phyloP scores from a whole-genome alignment of 2,888 invertebrate species.

The Itoplectis maculator region DNA sequence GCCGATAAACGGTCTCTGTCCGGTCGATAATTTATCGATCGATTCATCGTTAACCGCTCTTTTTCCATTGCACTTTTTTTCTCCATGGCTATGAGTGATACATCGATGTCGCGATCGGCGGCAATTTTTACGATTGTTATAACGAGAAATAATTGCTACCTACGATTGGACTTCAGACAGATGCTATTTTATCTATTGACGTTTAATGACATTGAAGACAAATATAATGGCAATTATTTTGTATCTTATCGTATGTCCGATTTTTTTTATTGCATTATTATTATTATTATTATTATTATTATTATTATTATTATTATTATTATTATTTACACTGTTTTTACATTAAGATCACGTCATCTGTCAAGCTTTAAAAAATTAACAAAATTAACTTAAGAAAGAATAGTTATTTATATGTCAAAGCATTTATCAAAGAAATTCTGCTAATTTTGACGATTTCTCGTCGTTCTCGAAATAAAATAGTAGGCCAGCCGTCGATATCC shows the following conservation, averaged over 20 bases:
- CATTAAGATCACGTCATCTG: no score
- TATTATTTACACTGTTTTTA: no score
- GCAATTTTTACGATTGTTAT: constrained; percentile 4
- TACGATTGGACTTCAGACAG: neutral
- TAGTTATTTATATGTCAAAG: neutral
- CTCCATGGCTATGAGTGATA: neutral
- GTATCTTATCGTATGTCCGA: no score
- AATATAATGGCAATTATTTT: no score
- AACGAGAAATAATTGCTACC: neutral
- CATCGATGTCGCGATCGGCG: neutral
- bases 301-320: no score
- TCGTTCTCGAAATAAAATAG: constrained; percentile 32
- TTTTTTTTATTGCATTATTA: no score
- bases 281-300: no score
- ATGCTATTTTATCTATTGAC: no score
- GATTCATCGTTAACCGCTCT: constrained; percentile 13
- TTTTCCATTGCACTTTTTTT: neutral
- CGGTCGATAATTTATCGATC: constrained; percentile 16
- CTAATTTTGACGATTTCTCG: constrained; percentile 42
- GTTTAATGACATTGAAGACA: no score
- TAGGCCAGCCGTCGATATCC: constrained; percentile 46
- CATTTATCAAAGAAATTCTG: neutral
- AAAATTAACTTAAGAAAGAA: no score
- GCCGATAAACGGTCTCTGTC: constrained; percentile 10
- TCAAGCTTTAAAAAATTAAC: no score